Evolutionary conservation across 2,113 vertebrate genomes (phyloP).

Genomic region (Calidris pygmaea): DNA sequence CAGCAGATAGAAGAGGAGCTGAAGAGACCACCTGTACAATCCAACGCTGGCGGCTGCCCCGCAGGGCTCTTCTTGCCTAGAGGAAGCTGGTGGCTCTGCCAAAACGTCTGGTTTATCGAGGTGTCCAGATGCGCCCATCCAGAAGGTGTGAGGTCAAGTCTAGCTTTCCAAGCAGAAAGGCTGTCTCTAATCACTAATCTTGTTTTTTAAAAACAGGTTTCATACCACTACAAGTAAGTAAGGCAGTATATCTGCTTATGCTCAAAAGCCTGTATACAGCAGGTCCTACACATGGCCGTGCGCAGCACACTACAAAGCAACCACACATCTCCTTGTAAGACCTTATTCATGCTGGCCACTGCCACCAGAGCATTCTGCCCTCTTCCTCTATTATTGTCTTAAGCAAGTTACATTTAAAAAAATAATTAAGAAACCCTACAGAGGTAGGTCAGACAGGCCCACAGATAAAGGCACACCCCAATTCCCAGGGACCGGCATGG

Average conservation of each 20-base stretch:
- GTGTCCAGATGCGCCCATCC: neutral
- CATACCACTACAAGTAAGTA: neutral
- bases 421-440: neutral
- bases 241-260: neutral
- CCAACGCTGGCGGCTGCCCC: neutral
- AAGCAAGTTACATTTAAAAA: neutral
- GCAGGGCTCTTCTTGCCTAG: neutral
- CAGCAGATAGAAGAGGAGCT: neutral
- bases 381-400: neutral
- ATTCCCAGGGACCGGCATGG: neutral
- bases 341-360: neutral
- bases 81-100: neutral
- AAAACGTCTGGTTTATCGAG: neutral
- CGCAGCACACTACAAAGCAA: neutral
- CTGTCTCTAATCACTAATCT: neutral
- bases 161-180: neutral
- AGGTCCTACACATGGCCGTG: rapidly evolving
- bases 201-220: neutral
- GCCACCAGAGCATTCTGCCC: neutral
- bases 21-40: neutral
- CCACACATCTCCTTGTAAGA: neutral
- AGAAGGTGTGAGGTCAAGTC: neutral
- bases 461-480: rapidly evolving
- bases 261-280: neutral
- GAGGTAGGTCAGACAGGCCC: no score